phyloP scores from a whole-genome alignment of 2,797 vertebrate species.

The Parauchenoglanis ngamensis region DNA sequence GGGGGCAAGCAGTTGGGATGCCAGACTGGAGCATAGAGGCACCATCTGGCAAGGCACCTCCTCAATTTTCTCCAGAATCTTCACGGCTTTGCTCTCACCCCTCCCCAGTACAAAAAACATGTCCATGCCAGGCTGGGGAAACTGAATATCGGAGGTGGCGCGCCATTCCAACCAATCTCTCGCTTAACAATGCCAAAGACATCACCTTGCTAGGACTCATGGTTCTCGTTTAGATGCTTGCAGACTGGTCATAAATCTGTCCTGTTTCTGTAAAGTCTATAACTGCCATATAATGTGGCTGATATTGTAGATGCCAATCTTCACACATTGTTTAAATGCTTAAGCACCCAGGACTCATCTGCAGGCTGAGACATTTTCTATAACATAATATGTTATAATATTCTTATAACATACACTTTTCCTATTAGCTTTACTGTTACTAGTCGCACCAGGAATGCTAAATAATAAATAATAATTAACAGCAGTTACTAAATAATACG shows the following conservation, averaged over 20 bases:
- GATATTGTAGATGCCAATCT: constrained; percentile 25
- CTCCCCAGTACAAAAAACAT: constrained; percentile 44
- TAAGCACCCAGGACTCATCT: background rate
- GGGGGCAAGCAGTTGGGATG: constrained; percentile 84
- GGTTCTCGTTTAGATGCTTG: constrained; percentile 27
- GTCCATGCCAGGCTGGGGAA: constrained; percentile 51
- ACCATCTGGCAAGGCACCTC: constrained; percentile 84
- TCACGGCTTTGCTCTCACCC: constrained; percentile 84
- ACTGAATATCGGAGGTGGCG: constrained; percentile 44
- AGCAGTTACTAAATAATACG: background rate
- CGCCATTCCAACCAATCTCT: constrained; percentile 51
- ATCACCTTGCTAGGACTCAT: constrained; percentile 55
- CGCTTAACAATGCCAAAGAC: constrained; percentile 48
- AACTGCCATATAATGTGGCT: constrained; percentile 29
- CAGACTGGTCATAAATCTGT: constrained; percentile 51
- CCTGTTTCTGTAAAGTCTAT: constrained; percentile 18
- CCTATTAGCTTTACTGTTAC: background rate
- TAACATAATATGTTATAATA: no score
- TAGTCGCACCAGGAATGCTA: background rate
- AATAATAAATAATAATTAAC: background rate
- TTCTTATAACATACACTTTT: background rate
- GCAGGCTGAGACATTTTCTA: background rate
- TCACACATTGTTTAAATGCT: constrained; percentile 21
- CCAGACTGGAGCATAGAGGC: constrained; percentile 85
- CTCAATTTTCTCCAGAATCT: constrained; percentile 81